Evolutionary conservation across 2,797 vertebrate species (phyloP), one percentile per base, ranked within the genome.

Genomic region (Champsocephalus gunnari): DNA sequence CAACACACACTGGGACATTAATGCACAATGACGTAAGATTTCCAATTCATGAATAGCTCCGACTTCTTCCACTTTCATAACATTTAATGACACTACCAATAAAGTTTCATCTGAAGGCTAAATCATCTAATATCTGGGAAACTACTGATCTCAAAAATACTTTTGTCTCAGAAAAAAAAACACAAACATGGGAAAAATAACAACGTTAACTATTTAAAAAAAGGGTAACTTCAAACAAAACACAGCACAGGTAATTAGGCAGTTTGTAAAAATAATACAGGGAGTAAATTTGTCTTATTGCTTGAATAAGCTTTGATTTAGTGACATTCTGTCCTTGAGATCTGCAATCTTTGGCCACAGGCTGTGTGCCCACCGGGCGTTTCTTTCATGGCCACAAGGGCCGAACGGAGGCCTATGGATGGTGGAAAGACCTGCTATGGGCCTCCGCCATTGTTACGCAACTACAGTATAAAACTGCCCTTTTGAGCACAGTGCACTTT

Each of bases 231-330:
- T 64, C 34, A 73, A 87, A 83, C 43, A 71, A 60, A 77, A 70
- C 12, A 77, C 63, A 75, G 71, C 68, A 85, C 71, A 75, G 63
- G 54, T 67, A 77, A 67, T 75, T 81, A 73, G 78, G 61, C 79
- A 82, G 77, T 54, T 67, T 58, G 53, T 59, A 63, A 53, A 82
- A 74, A 71, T 54, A 83, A 73, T 58, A 56, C 61, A 77, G 83
- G 87, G 86, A 87, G 68, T 68, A 47, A 84, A 82, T 80, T 85
- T n/a, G 70, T 83, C 71, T 86, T 95, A 95, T 95, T 95, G 94
- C 94, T 94, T 78, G 63, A 84, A 86, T 75, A 91, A 90, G 79
- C 71, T 83, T 79, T 73, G 80, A 87, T 81, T 81, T 85, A 79
- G 70, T 82, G 77, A 78, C 76, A 83, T 60, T 76, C 72, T 65